Base-by-base conservation (phyloP, 2,113 vertebrate species). In the Ginglymostoma cirratum region DNA sequence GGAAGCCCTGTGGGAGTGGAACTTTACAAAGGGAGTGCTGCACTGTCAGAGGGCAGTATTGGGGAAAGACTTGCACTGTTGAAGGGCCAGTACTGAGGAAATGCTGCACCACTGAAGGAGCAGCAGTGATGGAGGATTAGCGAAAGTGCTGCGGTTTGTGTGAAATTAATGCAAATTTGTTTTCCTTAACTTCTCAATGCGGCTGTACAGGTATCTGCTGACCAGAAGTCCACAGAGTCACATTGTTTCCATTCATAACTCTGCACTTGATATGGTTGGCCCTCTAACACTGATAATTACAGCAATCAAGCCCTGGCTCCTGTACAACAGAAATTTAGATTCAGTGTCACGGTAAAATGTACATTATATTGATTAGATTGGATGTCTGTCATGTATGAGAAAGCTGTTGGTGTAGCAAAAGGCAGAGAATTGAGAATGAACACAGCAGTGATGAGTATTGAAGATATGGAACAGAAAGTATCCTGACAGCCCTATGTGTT, bases 331-430 rank as follows among this genome's bases (percentile, higher is more conserved):
- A 69, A 67, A 23, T 17, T 67, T 67, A 23, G 65, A 66, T 69
- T 19, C n/a, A 42, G 38, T 6, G 66, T 45, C 65, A 27, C 8
- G 30, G 87, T 34, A 24, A 52, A 15, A 27, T 65, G 52, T 45
- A n/a, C 66, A 94, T 94, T 70, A 27, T 94, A 93, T 93, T 93
- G 90, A 93, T 93, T 93, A 34, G 1, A 48, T 87, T 24, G 48
- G 27, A 6, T 17, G 85, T 48, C 38, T 87, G 83, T 5, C 30
- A 27, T 30, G 70, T 24, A 30, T 86, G 83, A n/a, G 55, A 21
- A n/a, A 66, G 34, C 1, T n/a, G 30, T 0, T 92, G 55, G 12
- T 6, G 61, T 38, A 61, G 34, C 17, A 34, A 66, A 92, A 55
- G 17, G 65, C 4, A 66, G 61, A 67, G 55, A 67, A 38, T 7